Conservation (phyloP, 2,113 vertebrate genomes). For the Recurvirostra avosetta region DNA sequence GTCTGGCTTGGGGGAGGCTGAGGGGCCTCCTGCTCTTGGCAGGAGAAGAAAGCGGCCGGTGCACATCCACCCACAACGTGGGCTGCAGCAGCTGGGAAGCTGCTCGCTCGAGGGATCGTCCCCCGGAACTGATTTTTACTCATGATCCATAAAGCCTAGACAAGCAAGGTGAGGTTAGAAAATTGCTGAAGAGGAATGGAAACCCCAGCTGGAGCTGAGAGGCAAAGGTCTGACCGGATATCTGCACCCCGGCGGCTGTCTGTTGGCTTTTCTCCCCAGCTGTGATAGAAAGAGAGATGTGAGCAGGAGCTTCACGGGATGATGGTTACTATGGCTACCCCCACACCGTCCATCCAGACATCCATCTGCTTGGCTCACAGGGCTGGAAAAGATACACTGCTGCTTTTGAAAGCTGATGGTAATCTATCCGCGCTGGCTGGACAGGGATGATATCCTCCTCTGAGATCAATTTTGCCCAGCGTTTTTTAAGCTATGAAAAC, state of each 20-base stretch:
- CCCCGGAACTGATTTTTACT: background rate
- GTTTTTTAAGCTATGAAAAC: slow-evolving; percentile 26
- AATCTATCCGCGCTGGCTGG: slow-evolving; percentile 59
- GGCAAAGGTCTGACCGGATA: background rate
- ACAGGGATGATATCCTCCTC: slow-evolving; percentile 20
- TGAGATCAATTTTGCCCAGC: slow-evolving; percentile 46
- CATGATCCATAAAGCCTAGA: fast-evolving
- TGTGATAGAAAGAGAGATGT: slow-evolving; percentile 34
- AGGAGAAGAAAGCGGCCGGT: background rate
- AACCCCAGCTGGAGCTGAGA: background rate
- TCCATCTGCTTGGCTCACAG: slow-evolving; percentile 75
- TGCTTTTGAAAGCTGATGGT: slow-evolving; percentile 72
- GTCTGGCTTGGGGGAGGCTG: background rate
- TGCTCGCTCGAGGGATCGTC: fast-evolving
- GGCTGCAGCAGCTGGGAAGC: background rate
- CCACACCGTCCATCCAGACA: slow-evolving; percentile 70
- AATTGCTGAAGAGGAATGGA: background rate
- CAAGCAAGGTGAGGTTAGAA: background rate
- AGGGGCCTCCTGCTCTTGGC: background rate
- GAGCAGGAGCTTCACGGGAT: slow-evolving; percentile 62
- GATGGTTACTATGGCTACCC: slow-evolving; percentile 77
- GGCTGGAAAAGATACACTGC: slow-evolving; percentile 68
- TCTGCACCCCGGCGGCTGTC: background rate
- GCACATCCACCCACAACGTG: fast-evolving
- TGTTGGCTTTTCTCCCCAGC: slow-evolving; percentile 63